These are phyloP conservation scores for Arenaria interpres DNA, from an alignment of 2,113 vertebrate genomes.

Conservation along the genomic window DNA sequence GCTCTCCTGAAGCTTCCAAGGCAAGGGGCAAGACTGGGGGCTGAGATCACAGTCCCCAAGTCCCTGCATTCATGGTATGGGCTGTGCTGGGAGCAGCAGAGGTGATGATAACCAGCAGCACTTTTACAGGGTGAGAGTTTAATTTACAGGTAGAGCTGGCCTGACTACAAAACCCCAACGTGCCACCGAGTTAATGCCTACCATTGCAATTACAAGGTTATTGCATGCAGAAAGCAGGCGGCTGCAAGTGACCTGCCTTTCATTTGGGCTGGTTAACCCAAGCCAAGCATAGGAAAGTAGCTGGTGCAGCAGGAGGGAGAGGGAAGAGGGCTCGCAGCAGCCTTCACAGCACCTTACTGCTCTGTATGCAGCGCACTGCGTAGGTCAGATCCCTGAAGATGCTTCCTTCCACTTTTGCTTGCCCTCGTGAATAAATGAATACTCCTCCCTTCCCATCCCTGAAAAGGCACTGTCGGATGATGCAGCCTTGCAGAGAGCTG, in stretches of 20 bases:
- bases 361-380: slow-evolving; percentile 84
- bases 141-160: accelerated
- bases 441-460: slow-evolving; percentile 85
- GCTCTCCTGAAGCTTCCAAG: background rate
- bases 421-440: slow-evolving; percentile 82
- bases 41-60: accelerated
- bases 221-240: background rate
- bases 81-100: background rate
- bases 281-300: background rate
- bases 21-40: background rate
- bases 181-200: accelerated
- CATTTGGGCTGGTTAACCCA: background rate
- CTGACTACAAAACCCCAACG: accelerated
- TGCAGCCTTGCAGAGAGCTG: slow-evolving; percentile 80
- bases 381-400: slow-evolving; percentile 85
- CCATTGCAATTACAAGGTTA: no score
- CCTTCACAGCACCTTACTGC: slow-evolving; percentile 79
- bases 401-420: slow-evolving; percentile 84
- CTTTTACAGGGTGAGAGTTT: background rate
- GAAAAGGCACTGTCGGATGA: slow-evolving; percentile 86
- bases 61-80: background rate
- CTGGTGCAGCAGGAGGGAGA: background rate
- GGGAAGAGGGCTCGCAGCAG: background rate
- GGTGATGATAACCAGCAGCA: background rate
- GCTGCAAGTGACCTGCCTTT: background rate